Evolutionary conservation across 1,140 invertebrate species (phyloP).

Genomic region (Conopomorpha cramerella): DNA sequence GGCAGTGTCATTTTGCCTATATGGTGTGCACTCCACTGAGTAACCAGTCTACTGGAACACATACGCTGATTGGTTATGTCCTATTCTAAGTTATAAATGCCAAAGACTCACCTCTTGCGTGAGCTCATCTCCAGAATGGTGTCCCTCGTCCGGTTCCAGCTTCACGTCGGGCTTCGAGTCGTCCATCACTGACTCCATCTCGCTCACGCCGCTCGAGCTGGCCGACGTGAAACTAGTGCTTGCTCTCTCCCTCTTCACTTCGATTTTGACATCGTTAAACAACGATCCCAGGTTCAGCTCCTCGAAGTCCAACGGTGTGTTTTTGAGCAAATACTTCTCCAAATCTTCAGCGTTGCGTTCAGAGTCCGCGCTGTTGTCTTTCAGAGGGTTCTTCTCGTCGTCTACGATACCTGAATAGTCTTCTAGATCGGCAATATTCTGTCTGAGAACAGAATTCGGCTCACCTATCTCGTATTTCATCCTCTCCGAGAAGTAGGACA

Average conservation of each 20-base stretch:
- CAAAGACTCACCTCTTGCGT: conserved; percentile 49
- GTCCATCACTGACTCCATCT: conserved; percentile 34
- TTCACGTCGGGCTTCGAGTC: conserved; percentile 26
- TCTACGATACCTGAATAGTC: conserved; percentile 49
- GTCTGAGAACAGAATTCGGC: conserved; percentile 37
- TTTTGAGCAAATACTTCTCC: conserved; percentile 48
- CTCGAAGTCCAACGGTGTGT: conserved; percentile 42
- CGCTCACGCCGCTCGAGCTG: conserved; percentile 53
- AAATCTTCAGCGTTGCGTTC: conserved; percentile 42
- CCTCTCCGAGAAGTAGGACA: conserved; percentile 42
- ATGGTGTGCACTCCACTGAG: no score
- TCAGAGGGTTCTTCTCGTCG: conserved; percentile 37
- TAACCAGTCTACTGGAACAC: neutral
- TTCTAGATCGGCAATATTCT: conserved; percentile 49
- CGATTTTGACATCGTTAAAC: no score
- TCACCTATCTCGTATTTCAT: conserved; percentile 27
- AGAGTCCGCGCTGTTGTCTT: conserved; percentile 37
- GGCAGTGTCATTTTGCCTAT: no score
- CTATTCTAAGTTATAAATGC: neutral
- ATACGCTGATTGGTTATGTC: neutral
- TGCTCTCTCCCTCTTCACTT: conserved; percentile 50
- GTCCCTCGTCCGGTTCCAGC: conserved; percentile 45
- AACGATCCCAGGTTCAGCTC: conserved; percentile 34
- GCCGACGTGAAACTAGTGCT: conserved; percentile 55
- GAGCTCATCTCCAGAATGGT: conserved; percentile 48